Base-by-base conservation (phyloP, 2,113 vertebrate genomes). In the Megaceryle maxima region DNA sequence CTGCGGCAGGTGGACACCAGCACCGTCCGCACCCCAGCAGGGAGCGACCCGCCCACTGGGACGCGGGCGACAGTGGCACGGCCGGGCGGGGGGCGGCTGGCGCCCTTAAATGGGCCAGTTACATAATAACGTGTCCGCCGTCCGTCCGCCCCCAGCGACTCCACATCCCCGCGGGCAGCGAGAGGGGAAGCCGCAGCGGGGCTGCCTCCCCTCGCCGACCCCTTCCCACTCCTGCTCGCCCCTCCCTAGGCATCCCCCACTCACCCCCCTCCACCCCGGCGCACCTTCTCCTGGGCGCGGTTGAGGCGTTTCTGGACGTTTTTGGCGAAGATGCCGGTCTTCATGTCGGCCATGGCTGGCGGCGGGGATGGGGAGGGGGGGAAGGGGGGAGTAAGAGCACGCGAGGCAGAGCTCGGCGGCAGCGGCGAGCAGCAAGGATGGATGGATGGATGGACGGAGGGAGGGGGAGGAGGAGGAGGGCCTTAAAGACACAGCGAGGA, bases 271-370 rank as follows among this genome's bases (percentile, higher is more conserved):
- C 35, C 43, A 16, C 43, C 69, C 8, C 24, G 16, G 14, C 20
- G n/a, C 96, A 99, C 99, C 99, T 99, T 99, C 88, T 99, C 99
- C 97, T 99, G 99, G 15, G 99, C 99, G 33, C 99, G 98, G 97
- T 98, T 99, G 83, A 99, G 97, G 48, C 98, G 98, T 90, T 99
- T 99, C 97, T 99, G 99, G 48, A 99, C 99, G 96, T 99, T 99
- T 97, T 99, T 99, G 83, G 99, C 99, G 96, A 99, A 99, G 90
- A 99, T 98, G 95, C 99, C 99, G 14, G 99, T 98, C 97, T 99
- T 99, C 92, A 99, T 99, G 97, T 99, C 99, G 94, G 99, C 99
- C 99, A 99, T 99, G 98, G 98, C 98, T n/a, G n/a, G n/a, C n/a
- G n/a, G n/a, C n/a, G n/a, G n/a, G n/a, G n/a, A n/a, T n/a, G n/a